phyloP scores from a whole-genome alignment of 2,113 vertebrate species.

The Indicator maculatus region DNA sequence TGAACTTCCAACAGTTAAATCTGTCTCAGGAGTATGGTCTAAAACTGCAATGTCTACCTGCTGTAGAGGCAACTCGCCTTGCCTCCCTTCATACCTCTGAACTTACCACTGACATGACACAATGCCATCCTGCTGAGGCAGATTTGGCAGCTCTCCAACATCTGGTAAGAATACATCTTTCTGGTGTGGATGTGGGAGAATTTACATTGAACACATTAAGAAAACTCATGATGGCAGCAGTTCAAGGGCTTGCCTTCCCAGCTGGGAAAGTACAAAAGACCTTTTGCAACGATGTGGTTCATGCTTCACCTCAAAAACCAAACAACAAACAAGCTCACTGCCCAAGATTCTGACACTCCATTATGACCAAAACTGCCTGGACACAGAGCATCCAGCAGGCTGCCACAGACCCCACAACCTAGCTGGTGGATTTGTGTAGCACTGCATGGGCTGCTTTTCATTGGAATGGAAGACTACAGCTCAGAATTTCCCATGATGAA shows the following conservation, averaged over 20 bases:
- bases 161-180: background rate
- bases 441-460: background rate
- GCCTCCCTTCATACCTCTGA: background rate
- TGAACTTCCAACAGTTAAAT: background rate
- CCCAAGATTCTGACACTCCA: background rate
- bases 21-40: background rate
- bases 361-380: background rate
- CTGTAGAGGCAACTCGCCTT: background rate
- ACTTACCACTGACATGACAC: background rate
- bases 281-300: background rate
- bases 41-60: background rate
- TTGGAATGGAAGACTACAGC: background rate
- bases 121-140: background rate
- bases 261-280: background rate
- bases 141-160: background rate
- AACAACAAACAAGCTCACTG: background rate
- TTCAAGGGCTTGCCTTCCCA: background rate
- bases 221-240: background rate
- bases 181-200: background rate
- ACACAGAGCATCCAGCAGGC: background rate
- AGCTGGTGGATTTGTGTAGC: accelerated
- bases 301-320: background rate
- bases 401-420: background rate
- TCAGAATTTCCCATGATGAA: background rate
- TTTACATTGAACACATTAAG: background rate